Conservation (phyloP, 1,140 invertebrate genomes). For the Maconellicoccus hirsutus region DNA sequence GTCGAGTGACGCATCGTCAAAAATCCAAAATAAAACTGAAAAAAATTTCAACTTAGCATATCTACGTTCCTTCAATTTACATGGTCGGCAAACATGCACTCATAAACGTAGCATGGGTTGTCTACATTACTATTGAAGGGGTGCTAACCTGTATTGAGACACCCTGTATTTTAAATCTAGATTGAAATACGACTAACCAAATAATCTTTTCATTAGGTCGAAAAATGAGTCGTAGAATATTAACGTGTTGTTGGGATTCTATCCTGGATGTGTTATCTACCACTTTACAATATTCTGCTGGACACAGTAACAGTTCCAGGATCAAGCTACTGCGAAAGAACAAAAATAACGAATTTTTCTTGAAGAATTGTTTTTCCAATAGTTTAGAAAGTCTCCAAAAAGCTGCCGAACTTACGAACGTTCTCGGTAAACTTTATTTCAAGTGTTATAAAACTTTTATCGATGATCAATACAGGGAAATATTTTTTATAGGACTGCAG, state of each 20-base stretch:
- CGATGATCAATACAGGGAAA: no score
- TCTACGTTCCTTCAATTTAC: no score
- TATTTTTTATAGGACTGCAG: slow-evolving; percentile 50
- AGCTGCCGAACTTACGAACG: slow-evolving; percentile 43
- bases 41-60: no score
- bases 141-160: no score
- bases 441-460: no score
- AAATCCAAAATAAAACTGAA: no score
- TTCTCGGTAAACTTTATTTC: slow-evolving; percentile 44
- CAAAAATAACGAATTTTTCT: slow-evolving; percentile 45
- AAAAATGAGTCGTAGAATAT: slow-evolving; percentile 44
- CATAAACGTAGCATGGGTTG: no score
- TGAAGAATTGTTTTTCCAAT: slow-evolving; percentile 65
- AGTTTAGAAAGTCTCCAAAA: slow-evolving; percentile 79
- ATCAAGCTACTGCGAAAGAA: slow-evolving; percentile 36
- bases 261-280: slow-evolving; percentile 77
- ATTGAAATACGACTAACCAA: no score
- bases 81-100: no score
- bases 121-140: no score
- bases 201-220: slow-evolving; percentile 35
- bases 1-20: no score
- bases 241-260: slow-evolving; percentile 83
- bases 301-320: slow-evolving; percentile 18
- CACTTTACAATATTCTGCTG: slow-evolving; percentile 41
- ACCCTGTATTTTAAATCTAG: no score